Conservation (phyloP, 2,888 invertebrate species). For the Drosophila cognata region DNA sequence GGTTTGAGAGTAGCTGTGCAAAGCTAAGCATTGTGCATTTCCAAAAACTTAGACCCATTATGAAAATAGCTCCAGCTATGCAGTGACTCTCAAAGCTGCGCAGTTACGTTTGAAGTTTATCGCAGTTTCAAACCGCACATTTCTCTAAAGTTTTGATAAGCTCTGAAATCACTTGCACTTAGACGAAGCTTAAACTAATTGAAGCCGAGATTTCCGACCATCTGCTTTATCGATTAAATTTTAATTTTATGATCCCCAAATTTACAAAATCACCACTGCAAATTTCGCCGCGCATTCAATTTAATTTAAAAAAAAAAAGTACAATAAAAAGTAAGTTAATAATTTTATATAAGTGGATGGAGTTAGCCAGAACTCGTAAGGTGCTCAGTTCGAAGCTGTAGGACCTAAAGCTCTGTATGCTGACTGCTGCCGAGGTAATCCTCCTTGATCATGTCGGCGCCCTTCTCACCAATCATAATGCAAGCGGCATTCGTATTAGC, state of each 20-base stretch:
- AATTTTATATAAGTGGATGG: slow-evolving; percentile 12
- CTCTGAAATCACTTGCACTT: neutral
- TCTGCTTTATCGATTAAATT: neutral
- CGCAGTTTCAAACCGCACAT: slow-evolving; percentile 10
- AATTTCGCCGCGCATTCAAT: slow-evolving; percentile 6
- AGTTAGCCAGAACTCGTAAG: slow-evolving; percentile 1
- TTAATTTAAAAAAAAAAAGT: slow-evolving; percentile 29
- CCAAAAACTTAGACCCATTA: neutral
- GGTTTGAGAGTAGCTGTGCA: neutral
- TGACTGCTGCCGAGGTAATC: slow-evolving; percentile 68
- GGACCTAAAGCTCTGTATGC: slow-evolving; percentile 58
- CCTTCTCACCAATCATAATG: slow-evolving; percentile 89
- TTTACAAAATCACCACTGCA: neutral
- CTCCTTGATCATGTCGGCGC: slow-evolving; percentile 88
- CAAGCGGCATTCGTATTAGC: slow-evolving; percentile 88
- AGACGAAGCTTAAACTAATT: neutral
- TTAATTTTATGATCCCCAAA: neutral
- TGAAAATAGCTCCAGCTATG: neutral
- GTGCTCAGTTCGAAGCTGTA: neutral
- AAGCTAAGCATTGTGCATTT: neutral
- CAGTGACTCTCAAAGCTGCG: neutral
- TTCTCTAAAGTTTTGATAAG: neutral
- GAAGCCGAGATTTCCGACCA: too few species aligned
- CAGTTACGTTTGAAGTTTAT: neutral
- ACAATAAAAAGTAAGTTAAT: slow-evolving; percentile 28